Evolutionary conservation across 1,140 invertebrate genomes (phyloP), one percentile per base, ranked within the genome.

Genomic region (Halyomorpha halys): DNA sequence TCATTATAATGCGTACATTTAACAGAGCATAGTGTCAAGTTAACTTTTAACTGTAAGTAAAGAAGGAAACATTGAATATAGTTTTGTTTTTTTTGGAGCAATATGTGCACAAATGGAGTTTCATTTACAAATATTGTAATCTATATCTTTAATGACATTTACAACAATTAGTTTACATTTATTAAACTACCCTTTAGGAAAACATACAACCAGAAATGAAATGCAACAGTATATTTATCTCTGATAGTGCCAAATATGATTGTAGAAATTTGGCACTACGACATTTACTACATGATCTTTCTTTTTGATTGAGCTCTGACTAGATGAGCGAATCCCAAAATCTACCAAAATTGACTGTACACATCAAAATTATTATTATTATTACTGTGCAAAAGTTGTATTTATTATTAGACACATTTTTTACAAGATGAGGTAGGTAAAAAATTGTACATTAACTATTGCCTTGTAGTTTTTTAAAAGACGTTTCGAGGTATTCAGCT

Each of bases 301-400:
- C 23, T 21, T 61, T 63, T 63, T 51, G 27, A 63, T 63, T 63
- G 62, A 63, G 62, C 62, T 63, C 62, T 63, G 62, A 63, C 62
- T 51, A 62, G 61, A 62, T 30, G 18, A 34, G 44, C 49, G n/a
- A 63, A 53, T 63, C 59, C 44, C 6, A 44, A 59, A n/a, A 60
- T 19, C 53, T 56, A 56, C 23, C 53, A 56, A 56, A 61, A 61
- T 61, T 45, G 44, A 61, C 39, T 23, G 39, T 61, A 47, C 25
- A 47, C 25, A 61, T 61, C 30, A 18, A 61, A 47, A 61, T 45
- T 44, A 30, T 27, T 13, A 44, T 53, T 53, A 18, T n/a, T n/a
- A n/a, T 18, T 19, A 61, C 30, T 61, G n/a, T 61, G 59, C 30
- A 61, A 61, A 61, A 61, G 34, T 25, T 23, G 27, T 21, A 56